Evolutionary conservation across 2,113 vertebrate species (phyloP).

Genomic region (Ptilorrhoa leucosticta): DNA sequence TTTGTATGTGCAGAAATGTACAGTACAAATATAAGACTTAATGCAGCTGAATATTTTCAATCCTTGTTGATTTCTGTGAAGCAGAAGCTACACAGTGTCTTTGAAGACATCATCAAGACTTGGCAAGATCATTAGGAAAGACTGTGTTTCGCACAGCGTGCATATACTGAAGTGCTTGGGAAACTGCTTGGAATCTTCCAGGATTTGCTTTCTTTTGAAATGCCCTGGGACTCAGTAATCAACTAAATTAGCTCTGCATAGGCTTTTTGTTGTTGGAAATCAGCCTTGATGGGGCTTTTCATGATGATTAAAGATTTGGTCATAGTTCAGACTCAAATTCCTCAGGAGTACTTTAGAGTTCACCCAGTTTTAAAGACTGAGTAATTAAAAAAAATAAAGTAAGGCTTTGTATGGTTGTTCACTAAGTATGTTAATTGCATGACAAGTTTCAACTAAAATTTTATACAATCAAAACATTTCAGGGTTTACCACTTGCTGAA

Average conservation of each 20-base stretch:
- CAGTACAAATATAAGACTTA: not conserved
- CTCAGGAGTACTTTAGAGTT: not conserved
- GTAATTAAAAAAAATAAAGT: not conserved
- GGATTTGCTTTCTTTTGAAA: not conserved
- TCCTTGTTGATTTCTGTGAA: not conserved
- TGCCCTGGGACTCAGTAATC: not conserved
- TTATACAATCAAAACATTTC: not conserved
- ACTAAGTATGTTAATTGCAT: slow-evolving; percentile 7
- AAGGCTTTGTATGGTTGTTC: not conserved
- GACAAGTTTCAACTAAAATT: slow-evolving; percentile 21
- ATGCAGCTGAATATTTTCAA: not conserved
- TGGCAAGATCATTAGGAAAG: not conserved
- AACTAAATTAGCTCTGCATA: not conserved
- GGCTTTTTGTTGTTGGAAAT: not conserved
- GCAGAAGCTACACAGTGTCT: not conserved
- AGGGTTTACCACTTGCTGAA: not conserved
- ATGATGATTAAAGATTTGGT: slow-evolving; percentile 20
- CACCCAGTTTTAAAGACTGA: not conserved
- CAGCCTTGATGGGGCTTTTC: not conserved
- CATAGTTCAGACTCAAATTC: slow-evolving; percentile 21
- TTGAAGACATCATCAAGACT: not conserved
- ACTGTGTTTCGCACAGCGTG: not conserved
- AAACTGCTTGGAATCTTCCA: not conserved
- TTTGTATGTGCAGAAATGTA: not conserved
- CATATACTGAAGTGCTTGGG: not conserved